Conservation (phyloP, 2,113 vertebrate species). For the Antechinus flavipes region DNA sequence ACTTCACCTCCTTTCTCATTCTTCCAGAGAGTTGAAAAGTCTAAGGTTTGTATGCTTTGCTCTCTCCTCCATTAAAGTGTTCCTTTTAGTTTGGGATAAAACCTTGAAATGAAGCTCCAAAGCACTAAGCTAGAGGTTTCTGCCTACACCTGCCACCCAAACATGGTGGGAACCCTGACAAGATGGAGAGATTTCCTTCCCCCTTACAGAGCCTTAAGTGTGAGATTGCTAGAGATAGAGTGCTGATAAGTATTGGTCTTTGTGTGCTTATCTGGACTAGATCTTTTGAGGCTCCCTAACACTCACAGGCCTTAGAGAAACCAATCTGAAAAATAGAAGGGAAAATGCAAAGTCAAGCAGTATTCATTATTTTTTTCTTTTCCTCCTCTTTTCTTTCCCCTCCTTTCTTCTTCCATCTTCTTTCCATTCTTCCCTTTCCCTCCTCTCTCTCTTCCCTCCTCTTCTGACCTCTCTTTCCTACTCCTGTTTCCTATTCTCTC, state of each 20-base stretch:
- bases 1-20: conserved; percentile 24
- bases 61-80: neutral
- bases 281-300: conserved; percentile 72
- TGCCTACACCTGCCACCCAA: conserved; percentile 56
- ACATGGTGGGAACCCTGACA: neutral
- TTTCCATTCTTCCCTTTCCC: neutral
- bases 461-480: neutral
- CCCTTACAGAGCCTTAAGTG: conserved; percentile 68
- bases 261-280: conserved; percentile 66
- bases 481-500: neutral
- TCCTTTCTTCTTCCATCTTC: neutral
- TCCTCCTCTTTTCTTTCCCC: conserved; percentile 57
- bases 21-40: conserved; percentile 13
- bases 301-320: conserved; percentile 46
- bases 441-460: too few relatives aligned
- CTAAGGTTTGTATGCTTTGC: neutral
- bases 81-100: neutral
- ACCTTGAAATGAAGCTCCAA: neutral
- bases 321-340: conserved; percentile 75
- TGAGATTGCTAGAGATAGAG: conserved; percentile 73
- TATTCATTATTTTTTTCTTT: conserved; percentile 40
- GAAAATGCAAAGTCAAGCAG: conserved; percentile 77
- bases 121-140: neutral
- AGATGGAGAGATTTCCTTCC: conserved; percentile 23
- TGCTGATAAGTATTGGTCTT: conserved; percentile 65